Evolutionary conservation across 2,113 vertebrate genomes (phyloP).

Genomic region (Vulpes lagopus): DNA sequence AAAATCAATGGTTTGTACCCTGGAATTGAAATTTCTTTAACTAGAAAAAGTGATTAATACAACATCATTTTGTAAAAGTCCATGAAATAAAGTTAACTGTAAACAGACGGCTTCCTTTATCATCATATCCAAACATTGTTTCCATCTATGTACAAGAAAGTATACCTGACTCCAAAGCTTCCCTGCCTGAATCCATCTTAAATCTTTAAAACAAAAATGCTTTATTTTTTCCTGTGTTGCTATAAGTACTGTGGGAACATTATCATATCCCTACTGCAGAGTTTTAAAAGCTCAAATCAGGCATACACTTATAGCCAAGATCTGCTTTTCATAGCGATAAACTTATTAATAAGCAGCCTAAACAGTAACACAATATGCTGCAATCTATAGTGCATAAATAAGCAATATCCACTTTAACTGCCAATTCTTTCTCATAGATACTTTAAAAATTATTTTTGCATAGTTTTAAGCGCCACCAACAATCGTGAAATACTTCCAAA

Average conservation of each 20-base stretch:
- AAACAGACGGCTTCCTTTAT: constrained; percentile 71
- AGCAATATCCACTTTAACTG: constrained; percentile 57
- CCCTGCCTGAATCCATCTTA: not conserved
- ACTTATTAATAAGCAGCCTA: constrained; percentile 53
- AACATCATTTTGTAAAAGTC: constrained; percentile 66
- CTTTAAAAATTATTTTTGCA: constrained; percentile 84
- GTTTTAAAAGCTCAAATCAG: constrained; percentile 59
- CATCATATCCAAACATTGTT: constrained; percentile 45
- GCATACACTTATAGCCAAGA: constrained; percentile 1
- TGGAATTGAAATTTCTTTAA: constrained; percentile 70
- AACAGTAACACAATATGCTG: constrained; percentile 27
- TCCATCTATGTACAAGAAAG: constrained; percentile 58
- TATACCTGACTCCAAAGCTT: constrained; percentile 50
- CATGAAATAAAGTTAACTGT: constrained; percentile 75
- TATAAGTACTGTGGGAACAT: constrained; percentile 35
- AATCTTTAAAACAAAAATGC: not conserved
- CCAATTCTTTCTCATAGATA: constrained; percentile 75
- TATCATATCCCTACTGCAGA: not conserved
- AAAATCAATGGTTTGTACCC: constrained; percentile 59
- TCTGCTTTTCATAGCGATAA: constrained; percentile 64
- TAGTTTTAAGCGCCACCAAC: constrained; percentile 85
- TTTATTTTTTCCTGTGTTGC: constrained; percentile 46
- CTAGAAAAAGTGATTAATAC: constrained; percentile 72
- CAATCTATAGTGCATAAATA: constrained; percentile 62
- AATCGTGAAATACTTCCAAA: constrained; percentile 36